Percentiles rank a stretch among this genome's conserved stretches.
Conservation (phyloP, 2,888 invertebrate species). For the Conops quadrifasciatus region DNA sequence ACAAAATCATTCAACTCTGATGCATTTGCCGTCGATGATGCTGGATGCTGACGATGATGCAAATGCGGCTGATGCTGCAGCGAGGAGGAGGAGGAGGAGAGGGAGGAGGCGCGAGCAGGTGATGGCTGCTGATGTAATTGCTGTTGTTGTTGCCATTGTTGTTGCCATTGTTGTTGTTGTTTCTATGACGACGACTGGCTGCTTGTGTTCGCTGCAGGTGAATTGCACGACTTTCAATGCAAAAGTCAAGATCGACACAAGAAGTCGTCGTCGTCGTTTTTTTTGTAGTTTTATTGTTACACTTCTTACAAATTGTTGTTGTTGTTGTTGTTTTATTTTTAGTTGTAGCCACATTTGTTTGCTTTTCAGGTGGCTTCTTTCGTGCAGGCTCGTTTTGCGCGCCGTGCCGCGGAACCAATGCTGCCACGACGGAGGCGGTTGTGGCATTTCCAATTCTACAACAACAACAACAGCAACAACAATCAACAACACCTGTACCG, state of each 20-base stretch:
- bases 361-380: not conserved
- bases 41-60: conserved; percentile 10
- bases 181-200: conserved; percentile 43
- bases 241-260: conserved; percentile 60
- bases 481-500: conserved; percentile 2
- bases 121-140: conserved; percentile 21
- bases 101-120: not conserved
- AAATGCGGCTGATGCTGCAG: conserved; percentile 12
- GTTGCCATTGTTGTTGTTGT: conserved; percentile 44
- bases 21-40: conserved; percentile 19
- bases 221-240: conserved; percentile 62
- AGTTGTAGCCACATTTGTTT: not conserved
- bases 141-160: conserved; percentile 38
- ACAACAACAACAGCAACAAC: conserved; percentile 27
- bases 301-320: conserved; percentile 37
- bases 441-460: conserved; percentile 42
- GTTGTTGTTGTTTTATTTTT: conserved; percentile 41
- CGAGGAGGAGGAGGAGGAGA: not conserved
- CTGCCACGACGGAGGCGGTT: conserved; percentile 57
- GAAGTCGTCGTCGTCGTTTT: conserved; percentile 52
- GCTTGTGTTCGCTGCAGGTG: conserved; percentile 61
- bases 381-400: not conserved
- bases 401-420: conserved; percentile 44
- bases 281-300: conserved; percentile 44
- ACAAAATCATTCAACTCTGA: conserved; percentile 21